Base-by-base conservation (phyloP, 53 echinoderm and acorn worm genomes). In the Paelopatides confundens region DNA sequence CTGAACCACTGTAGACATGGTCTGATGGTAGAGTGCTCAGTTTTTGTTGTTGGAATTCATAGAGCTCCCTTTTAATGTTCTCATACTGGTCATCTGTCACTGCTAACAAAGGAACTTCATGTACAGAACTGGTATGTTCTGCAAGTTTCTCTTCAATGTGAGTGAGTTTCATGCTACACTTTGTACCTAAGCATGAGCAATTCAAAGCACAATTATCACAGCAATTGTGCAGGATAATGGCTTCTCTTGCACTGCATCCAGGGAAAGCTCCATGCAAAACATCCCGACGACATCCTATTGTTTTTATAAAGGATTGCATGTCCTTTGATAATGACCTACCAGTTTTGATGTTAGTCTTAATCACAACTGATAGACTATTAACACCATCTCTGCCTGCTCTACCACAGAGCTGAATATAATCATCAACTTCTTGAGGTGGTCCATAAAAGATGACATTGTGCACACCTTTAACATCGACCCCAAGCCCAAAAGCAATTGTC, bases 401-500 rank as follows among this genome's bases (percentile, higher is more conserved):
- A n/a, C n/a, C n/a, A n/a, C n/a, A n/a, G n/a, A n/a, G n/a, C n/a
- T n/a, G n/a, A n/a, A n/a, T n/a, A n/a, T n/a, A n/a, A n/a, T n/a
- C 5, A 78, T 81, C 31, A 76, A 85, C 86, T 62, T 65, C 71
- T 92, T 88, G 35, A 92, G 35, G 31, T 85, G 87, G 63, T 82
- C 86, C 47, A 46, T 46, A 46, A 5, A 71, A 17, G 4, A 71
- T 11, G 3, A 71, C 36, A 35, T 71, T 35, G 11, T 71, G n/a
- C 14, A 71, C 71, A 35, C 71, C 71, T 71, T 71, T 71, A 33
- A 71, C 71, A 71, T 71, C 71, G 1, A 71, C 37, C 2, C 71
- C 71, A 8, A 71, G 71, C 1, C 71, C 71, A 71, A 34, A 71
- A 23, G 71, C 71, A 38, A 71, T 71, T 5, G 71, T 71, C 2